Conservation (phyloP, 2,113 vertebrate genomes). For the Callipepla californica region DNA sequence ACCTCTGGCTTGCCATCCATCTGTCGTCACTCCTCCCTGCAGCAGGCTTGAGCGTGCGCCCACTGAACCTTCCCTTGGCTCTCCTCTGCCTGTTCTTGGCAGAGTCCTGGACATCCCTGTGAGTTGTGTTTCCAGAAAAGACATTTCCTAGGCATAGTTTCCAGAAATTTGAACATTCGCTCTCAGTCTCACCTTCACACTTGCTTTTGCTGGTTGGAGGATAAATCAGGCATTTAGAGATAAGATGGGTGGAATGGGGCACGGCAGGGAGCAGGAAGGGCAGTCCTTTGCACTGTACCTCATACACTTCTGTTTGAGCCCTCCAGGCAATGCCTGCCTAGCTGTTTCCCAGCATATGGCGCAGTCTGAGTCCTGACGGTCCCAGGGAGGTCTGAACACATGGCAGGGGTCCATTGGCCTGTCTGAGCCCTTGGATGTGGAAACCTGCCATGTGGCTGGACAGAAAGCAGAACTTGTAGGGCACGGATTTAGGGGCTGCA, state of each 20-base stretch:
- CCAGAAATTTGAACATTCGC: background rate
- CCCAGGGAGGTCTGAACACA: background rate
- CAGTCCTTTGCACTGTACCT: background rate
- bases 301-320: background rate
- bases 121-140: slow-evolving; percentile 8
- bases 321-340: background rate
- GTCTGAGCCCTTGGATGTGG: background rate
- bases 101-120: slow-evolving; percentile 18
- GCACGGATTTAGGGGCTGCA: background rate
- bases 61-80: slow-evolving; percentile 22
- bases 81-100: slow-evolving; percentile 26
- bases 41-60: background rate
- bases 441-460: background rate
- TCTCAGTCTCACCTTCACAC: background rate
- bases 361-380: background rate
- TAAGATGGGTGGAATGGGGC: background rate
- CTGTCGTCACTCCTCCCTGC: background rate
- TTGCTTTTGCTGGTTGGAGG: background rate
- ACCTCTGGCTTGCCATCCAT: slow-evolving; percentile 32
- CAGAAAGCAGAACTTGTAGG: background rate
- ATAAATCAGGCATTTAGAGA: background rate
- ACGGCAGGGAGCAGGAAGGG: background rate
- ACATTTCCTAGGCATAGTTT: background rate
- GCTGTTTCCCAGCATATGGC: background rate
- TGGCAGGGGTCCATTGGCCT: background rate